Evolutionary conservation across 2,797 vertebrate species (phyloP).

Genomic region (Neosalanx taihuensis): DNA sequence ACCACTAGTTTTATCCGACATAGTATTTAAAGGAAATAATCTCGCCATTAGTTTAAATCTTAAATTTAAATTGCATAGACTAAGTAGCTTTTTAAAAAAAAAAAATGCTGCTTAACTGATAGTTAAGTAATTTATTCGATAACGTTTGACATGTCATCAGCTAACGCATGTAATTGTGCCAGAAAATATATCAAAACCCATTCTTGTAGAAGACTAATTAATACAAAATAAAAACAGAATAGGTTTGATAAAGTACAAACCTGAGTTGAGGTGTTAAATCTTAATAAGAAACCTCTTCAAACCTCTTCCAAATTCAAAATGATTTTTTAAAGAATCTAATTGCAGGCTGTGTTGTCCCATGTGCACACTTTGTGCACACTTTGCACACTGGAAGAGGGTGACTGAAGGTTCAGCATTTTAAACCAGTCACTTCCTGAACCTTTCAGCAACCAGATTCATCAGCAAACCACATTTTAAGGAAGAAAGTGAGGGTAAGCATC

Average conservation of each 20-base stretch:
- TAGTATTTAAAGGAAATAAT: too few relatives aligned
- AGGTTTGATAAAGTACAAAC: background rate
- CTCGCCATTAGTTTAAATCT: too few relatives aligned
- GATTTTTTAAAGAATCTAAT: background rate
- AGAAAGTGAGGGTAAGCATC: background rate
- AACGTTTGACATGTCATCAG: background rate
- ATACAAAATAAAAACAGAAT: background rate
- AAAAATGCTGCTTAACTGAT: too few relatives aligned
- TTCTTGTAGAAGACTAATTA: background rate
- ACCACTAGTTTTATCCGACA: too few relatives aligned
- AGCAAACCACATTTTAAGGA: slow-evolving; percentile 19
- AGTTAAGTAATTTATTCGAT: too few relatives aligned
- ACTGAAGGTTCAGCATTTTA: background rate
- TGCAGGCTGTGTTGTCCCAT: background rate
- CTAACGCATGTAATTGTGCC: background rate
- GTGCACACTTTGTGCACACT: background rate
- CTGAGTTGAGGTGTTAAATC: background rate
- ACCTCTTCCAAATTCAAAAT: background rate
- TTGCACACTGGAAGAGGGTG: background rate
- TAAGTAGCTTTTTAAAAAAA: too few relatives aligned
- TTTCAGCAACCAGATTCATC: slow-evolving; percentile 50
- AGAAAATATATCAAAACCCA: slow-evolving; percentile 1
- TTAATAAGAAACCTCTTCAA: background rate
- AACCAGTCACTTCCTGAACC: slow-evolving; percentile 78
- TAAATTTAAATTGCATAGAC: too few relatives aligned